Conservation (phyloP, 2,113 vertebrate species). For the Pygoscelis antarcticus region DNA sequence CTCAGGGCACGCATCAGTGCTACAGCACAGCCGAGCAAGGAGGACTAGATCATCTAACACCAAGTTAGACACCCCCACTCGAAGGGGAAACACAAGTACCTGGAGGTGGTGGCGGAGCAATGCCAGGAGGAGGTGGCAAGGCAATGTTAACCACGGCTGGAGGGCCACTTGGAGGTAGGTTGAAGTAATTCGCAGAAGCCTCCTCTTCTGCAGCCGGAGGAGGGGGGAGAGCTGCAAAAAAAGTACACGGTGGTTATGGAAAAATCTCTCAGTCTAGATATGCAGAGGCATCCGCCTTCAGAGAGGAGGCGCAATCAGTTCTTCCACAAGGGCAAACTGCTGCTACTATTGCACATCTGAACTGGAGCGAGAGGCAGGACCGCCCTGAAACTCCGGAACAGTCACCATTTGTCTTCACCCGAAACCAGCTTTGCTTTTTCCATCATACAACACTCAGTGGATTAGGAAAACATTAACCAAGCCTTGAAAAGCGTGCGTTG, state of each 20-base stretch:
- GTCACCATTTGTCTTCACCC: background rate
- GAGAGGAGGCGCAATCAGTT: background rate
- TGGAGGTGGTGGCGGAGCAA: constrained; percentile 88
- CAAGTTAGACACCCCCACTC: too few relatives aligned
- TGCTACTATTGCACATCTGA: background rate
- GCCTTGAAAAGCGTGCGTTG: fast-evolving
- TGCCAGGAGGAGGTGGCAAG: constrained; percentile 89
- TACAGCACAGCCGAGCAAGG: background rate
- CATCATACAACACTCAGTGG: background rate
- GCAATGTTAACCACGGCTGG: constrained; percentile 89
- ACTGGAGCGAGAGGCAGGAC: background rate
- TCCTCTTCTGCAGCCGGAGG: constrained; percentile 90
- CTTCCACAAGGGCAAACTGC: background rate
- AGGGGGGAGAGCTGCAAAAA: constrained; percentile 81
- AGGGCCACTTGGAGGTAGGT: constrained; percentile 86
- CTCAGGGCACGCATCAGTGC: background rate
- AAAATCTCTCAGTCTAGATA: background rate
- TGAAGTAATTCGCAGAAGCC: constrained; percentile 93
- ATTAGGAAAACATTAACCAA: background rate
- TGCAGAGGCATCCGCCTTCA: background rate
- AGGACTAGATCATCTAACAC: background rate
- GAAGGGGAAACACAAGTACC: constrained; percentile 70
- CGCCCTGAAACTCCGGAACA: background rate
- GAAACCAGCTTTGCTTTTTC: background rate
- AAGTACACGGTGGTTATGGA: background rate